Conservation (phyloP, 1,140 invertebrate genomes). For the Orussus abietinus region DNA sequence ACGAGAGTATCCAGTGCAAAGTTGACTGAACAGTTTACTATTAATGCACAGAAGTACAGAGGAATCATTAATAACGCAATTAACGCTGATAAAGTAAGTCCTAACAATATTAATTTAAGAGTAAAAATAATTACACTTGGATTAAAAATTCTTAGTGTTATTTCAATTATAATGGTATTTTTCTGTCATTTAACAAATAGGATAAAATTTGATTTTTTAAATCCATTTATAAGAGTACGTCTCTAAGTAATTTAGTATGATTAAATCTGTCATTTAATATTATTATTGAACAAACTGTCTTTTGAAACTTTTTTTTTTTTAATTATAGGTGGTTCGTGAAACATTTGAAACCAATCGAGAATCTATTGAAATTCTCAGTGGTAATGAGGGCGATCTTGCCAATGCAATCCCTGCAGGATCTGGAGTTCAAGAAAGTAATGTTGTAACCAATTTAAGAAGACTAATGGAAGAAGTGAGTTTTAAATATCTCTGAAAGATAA, state of each 20-base stretch:
- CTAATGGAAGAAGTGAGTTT: conserved; percentile 73
- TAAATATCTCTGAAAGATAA: conserved; percentile 1
- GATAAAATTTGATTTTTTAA: no score
- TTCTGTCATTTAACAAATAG: no score
- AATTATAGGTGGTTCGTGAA: conserved; percentile 73
- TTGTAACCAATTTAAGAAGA: conserved; percentile 65
- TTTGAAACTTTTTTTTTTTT: no score
- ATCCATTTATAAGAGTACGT: no score
- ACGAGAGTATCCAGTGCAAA: conserved; percentile 80
- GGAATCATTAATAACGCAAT: conserved; percentile 91
- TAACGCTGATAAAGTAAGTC: conserved; percentile 63
- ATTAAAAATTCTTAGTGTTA: no score
- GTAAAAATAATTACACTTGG: conserved; percentile 35
- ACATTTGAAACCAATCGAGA: conserved; percentile 80
- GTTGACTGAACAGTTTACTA: conserved; percentile 83
- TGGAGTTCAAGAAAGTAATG: conserved; percentile 57
- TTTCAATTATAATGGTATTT: no score
- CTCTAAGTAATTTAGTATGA: no score
- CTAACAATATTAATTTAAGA: background rate
- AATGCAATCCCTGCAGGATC: conserved; percentile 62
- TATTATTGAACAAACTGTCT: no score
- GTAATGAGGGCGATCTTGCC: conserved; percentile 64
- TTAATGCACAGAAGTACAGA: conserved; percentile 86
- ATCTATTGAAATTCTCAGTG: conserved; percentile 79
- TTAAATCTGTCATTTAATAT: no score